Evolutionary conservation across 1,140 invertebrate genomes (phyloP), one percentile per base, ranked within the genome.

Genomic region (Hirudo medicinalis): DNA sequence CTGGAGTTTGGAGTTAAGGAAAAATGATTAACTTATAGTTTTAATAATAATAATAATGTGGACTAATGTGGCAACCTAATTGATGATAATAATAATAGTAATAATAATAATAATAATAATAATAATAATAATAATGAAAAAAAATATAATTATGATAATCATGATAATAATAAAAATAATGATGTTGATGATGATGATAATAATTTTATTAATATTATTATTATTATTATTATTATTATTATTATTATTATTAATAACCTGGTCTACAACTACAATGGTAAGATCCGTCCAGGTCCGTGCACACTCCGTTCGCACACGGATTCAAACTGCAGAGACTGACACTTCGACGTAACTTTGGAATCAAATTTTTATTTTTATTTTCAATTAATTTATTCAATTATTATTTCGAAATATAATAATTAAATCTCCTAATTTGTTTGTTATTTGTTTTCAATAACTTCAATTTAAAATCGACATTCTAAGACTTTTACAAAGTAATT

Each of bases 241-340:
- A 67, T 40, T 40, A 22, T 11, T 67, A 60, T 22, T 60, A 15
- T 4, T 22, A 60, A 53, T 63, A 54, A 71, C 73, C 73, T 68
- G 73, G 73, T 72, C 73, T 69, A 54, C 73, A 74, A 40, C 54
- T 71, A 55, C 73, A 74, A 67, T 71, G 70, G 54, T 54, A 74
- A 15, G 25, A 25, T 1, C 70, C 70, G 25, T 32, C 49, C 15
- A 74, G 60, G 13, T 69, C 55, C 19, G 73, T 74, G 66, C 73
- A 74, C 0, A 74, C 73, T 55, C 73, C 73, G 67, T 74, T 74
- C 15, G 67, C 27, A 53, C 73, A 74, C 17, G 73, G 73, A 40
- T 66, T 71, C 70, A 74, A 53, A 54, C 60, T 53, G 19, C 70
- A 72, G 20, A 36, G 17, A 66, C 29, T 32, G 57, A 43, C 29